Base-by-base conservation (phyloP, 2,113 vertebrate genomes). In the Herpailurus yagouaroundi region DNA sequence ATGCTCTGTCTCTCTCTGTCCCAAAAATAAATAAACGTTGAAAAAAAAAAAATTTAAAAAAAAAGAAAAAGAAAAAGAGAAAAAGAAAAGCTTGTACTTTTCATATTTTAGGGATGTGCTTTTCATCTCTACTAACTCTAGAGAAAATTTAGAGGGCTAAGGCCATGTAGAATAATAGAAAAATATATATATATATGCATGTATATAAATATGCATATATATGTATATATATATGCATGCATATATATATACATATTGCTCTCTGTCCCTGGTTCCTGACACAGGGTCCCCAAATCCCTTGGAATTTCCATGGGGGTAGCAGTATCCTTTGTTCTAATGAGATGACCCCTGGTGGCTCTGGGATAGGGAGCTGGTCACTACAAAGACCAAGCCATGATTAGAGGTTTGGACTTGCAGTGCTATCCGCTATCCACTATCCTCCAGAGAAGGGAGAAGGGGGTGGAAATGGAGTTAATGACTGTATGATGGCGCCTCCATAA, bases 401-500 rank as follows among this genome's bases (percentile, higher is more conserved):
- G 57, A 64, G 63, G 15, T 38, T 83, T 83, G 55, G 81, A 83
- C 55, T 60, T 83, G 36, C 25, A 83, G 4, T 10, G 0, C 14
- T 3, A 3, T 48, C 25, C 16, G 0, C 14, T 3, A 3, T 48
- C 25, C 1, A 4, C 27, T 64, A 7, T 21, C 27, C 82, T 84
- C 50, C 27, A 63, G 80, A 83, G 25, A 29, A 7, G 36, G n/a
- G 4, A 84, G 38, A 64, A 60, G 16, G 27, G 14, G 15, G 15
- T 83, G 15, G 55, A 63, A 64, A 19, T 64, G 38, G 57, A 31
- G 27, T 31, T 64, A 45, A 19, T 64, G 82, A 63, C 3, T 4
- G 14, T 55, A 18, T 33, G 33, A 36, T n/a, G 19, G 36, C 13
- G 5, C 33, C 50, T 12, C 50, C 33, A 36, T 55, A 14, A 64